These are phyloP conservation scores for Carpatolechia fugitivella DNA, from an alignment of 2,888 invertebrate species.

Conservation along the genomic window DNA sequence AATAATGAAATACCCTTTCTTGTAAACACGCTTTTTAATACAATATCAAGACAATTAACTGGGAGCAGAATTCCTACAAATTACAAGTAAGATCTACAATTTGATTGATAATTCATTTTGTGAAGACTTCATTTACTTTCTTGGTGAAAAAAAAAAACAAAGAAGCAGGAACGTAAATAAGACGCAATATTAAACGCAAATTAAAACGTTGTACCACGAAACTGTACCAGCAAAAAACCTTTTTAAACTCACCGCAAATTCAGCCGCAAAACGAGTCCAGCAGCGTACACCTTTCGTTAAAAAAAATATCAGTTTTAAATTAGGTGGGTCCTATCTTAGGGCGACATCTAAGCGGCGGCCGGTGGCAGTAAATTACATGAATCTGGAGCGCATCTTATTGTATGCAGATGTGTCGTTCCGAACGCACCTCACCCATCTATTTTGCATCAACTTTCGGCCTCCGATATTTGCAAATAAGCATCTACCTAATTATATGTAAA, in stretches of 20 bases:
- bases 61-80: too few relatives aligned
- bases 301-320: constrained; percentile 50
- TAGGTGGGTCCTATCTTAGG: constrained; percentile 62
- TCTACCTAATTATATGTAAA: constrained; percentile 27
- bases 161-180: too few relatives aligned
- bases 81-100: too few relatives aligned
- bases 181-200: background rate
- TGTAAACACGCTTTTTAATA: too few relatives aligned
- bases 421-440: constrained; percentile 48
- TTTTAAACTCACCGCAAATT: constrained; percentile 6
- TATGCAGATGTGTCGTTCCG: constrained; percentile 63
- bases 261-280: constrained; percentile 5
- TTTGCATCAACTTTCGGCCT: constrained; percentile 68
- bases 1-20: too few relatives aligned
- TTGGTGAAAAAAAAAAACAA: too few relatives aligned
- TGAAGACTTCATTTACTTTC: too few relatives aligned
- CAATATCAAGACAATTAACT: too few relatives aligned
- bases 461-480: constrained; percentile 58
- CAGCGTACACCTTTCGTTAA: constrained; percentile 12
- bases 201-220: constrained; percentile 2
- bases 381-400: constrained; percentile 69
- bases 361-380: constrained; percentile 66
- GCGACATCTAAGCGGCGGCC: constrained; percentile 64
- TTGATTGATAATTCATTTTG: too few relatives aligned
- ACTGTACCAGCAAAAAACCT: background rate